phyloP scores from a whole-genome alignment of 2,888 invertebrate species.

The Anthrax anthrax region DNA sequence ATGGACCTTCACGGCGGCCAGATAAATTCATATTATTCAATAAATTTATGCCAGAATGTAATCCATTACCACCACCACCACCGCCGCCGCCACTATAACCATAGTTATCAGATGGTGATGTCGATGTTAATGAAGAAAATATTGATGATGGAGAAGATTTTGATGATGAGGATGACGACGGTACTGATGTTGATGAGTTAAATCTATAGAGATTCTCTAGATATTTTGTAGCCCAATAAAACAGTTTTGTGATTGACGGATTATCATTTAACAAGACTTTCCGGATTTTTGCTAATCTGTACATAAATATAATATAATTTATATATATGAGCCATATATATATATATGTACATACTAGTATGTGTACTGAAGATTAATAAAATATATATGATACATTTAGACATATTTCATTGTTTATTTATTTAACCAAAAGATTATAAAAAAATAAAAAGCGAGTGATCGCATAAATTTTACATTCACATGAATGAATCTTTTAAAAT shows the following conservation, averaged over 20 bases:
- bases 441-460: too few relatives aligned
- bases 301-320: not conserved
- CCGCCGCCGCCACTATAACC: conserved; percentile 7
- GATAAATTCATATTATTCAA: conserved; percentile 29
- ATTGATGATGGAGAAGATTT: not conserved
- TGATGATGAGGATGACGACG: not conserved
- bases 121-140: not conserved
- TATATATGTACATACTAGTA: too few relatives aligned
- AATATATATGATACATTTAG: too few relatives aligned
- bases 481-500: too few relatives aligned
- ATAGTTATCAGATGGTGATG: conserved; percentile 9
- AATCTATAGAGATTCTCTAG: not conserved
- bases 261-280: not conserved
- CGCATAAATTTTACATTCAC: too few relatives aligned
- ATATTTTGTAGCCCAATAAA: conserved; percentile 1
- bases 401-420: too few relatives aligned
- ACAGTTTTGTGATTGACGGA: not conserved
- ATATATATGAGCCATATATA: too few relatives aligned
- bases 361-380: too few relatives aligned
- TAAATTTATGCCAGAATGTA: conserved; percentile 21
- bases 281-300: not conserved
- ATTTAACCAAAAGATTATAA: too few relatives aligned
- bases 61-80: conserved; percentile 6
- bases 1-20: conserved; percentile 26
- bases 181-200: not conserved